Percentiles rank a stretch among this genome's conserved stretches.
Evolutionary conservation across 2,797 vertebrate genomes (phyloP).

Genomic region (Echeneis naucrates): DNA sequence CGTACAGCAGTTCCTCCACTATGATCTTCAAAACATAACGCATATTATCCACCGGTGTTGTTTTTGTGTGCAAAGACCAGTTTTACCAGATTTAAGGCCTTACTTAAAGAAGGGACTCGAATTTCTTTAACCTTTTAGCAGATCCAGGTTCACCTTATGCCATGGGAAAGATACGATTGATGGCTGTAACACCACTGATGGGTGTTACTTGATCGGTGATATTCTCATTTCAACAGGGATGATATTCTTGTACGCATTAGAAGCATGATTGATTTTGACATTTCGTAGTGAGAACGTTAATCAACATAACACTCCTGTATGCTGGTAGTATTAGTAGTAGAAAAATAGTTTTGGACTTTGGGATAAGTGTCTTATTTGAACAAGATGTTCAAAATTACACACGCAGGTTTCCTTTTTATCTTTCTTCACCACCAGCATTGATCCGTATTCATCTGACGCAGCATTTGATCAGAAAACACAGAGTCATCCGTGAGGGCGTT

Average conservation of each 20-base stretch:
- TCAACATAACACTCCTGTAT: not conserved
- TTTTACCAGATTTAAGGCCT: not conserved
- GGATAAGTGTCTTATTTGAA: not conserved
- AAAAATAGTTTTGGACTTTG: not conserved
- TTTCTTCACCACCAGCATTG: slow-evolving; percentile 54
- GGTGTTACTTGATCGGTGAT: not conserved
- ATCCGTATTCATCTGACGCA: slow-evolving; percentile 63
- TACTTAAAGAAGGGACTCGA: not conserved
- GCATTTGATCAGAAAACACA: slow-evolving; percentile 50
- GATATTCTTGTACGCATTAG: not conserved
- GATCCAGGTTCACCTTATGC: not conserved
- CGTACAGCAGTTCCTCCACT: not conserved
- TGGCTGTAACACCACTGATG: not conserved
- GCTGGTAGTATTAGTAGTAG: not conserved
- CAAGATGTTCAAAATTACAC: not conserved
- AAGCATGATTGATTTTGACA: not conserved
- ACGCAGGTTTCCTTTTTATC: not conserved
- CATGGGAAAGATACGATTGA: not conserved
- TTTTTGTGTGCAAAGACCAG: not conserved
- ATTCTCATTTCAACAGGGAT: not conserved
- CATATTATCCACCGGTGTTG: not conserved
- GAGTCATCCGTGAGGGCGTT: slow-evolving; percentile 75
- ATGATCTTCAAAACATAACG: not conserved
- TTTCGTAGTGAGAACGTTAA: not conserved
- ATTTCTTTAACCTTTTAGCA: not conserved